phyloP scores from a whole-genome alignment of 2,113 vertebrate genomes.

The Accipiter virgatus region DNA sequence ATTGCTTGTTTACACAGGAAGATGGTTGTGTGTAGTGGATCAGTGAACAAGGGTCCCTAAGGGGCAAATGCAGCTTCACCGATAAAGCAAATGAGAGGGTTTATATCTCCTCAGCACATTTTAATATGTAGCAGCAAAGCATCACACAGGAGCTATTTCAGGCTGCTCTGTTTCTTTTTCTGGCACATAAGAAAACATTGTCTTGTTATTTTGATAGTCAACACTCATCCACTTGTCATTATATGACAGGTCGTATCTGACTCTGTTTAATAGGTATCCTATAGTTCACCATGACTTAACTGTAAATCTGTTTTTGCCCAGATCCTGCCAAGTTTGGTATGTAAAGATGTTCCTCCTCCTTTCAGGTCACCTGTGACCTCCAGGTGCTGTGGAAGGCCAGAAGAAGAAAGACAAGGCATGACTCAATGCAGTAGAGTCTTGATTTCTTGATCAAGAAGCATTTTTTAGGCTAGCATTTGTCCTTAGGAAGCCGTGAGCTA shows the following conservation, averaged over 20 bases:
- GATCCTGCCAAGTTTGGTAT: neutral
- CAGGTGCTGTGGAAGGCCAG: neutral
- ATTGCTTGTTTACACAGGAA: neutral
- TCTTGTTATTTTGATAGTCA: neutral
- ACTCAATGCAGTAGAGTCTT: neutral
- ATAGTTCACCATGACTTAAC: neutral
- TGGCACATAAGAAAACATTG: neutral
- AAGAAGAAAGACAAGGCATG: neutral
- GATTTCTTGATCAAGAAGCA: neutral
- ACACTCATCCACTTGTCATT: neutral
- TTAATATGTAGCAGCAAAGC: conserved; percentile 31
- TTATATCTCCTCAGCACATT: conserved; percentile 19
- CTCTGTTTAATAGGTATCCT: neutral
- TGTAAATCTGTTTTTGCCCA: neutral
- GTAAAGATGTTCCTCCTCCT: neutral
- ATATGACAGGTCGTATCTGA: neutral
- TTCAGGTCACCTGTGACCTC: neutral
- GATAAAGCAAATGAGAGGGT: neutral
- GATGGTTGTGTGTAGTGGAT: neutral
- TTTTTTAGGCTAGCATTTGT: neutral
- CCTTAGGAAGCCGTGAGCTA: neutral
- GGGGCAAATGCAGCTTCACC: conserved; percentile 4
- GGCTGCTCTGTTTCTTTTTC: conserved; percentile 11
- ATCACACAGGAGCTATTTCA: conserved; percentile 30
- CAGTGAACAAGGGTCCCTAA: neutral